Evolutionary conservation across 1,140 invertebrate genomes (phyloP).

Genomic region (Argopecten irradians): DNA sequence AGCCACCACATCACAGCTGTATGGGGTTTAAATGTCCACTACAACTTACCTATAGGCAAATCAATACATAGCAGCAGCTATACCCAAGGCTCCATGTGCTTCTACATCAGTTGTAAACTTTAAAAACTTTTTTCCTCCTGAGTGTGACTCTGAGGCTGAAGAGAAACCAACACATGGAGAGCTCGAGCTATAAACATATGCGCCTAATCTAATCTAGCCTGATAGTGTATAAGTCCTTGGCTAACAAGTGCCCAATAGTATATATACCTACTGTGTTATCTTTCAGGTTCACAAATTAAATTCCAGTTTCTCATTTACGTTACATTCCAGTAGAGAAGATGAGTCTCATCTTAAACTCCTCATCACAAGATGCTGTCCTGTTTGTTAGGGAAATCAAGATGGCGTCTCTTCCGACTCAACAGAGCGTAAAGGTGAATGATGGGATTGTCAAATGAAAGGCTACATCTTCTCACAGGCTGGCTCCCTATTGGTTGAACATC

Average conservation of each 20-base stretch:
- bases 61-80: background rate
- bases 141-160: background rate
- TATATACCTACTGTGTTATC: slow-evolving; percentile 18
- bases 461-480: slow-evolving; percentile 51
- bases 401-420: slow-evolving; percentile 52
- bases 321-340: background rate
- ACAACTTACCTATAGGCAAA: background rate
- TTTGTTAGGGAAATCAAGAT: slow-evolving; percentile 37
- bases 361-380: slow-evolving; percentile 6
- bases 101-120: background rate
- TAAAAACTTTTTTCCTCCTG: background rate
- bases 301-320: slow-evolving; percentile 7
- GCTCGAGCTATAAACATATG: background rate
- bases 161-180: slow-evolving; percentile 11
- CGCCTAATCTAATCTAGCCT: background rate
- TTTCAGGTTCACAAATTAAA: background rate
- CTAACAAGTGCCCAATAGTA: slow-evolving; percentile 2
- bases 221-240: background rate
- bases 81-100: background rate
- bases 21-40: background rate
- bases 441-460: slow-evolving; percentile 49
- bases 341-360: background rate
- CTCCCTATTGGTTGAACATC: slow-evolving; percentile 43
- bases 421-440: slow-evolving; percentile 55
- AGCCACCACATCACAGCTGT: background rate